Base-by-base conservation (phyloP, 2,888 invertebrate genomes). In the Salpingus planirostris region DNA sequence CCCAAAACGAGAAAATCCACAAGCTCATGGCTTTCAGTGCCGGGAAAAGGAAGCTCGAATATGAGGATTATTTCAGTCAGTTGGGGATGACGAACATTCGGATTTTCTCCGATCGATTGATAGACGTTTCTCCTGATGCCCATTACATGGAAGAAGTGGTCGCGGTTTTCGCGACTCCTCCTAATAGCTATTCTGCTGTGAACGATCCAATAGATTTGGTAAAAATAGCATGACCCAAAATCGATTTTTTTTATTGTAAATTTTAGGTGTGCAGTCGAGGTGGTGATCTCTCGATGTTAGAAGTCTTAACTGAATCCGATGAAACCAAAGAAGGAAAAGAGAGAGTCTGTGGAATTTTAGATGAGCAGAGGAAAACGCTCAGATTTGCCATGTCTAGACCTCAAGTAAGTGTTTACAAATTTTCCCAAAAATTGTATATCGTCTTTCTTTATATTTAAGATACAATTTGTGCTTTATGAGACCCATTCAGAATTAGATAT, bases 161-260 rank as follows among this genome's bases (percentile, higher is more conserved):
- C 1, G 74, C 76, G 0, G 69, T 80, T 2, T 68, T 78, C 44
- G 87, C 84, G 1, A 80, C 82, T 1, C 87, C 88, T 0, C 83
- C 85, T 0, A 86, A 84, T 55, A 85, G 85, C 0, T 86, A 83
- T 54, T 83, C 84, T 0, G 83, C 84, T 0, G 78, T 87, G 13
- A 71, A 71, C 0, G 85, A 87, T 56, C 82, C 86, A 0, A 84
- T 87, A 3, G 86, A 87, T 51, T 64, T 87, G 49, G 84, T 63
- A 55, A 46, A 34, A n/a, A n/a, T n/a, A n/a, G n/a, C n/a, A n/a
- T n/a, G n/a, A n/a, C n/a, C n/a, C n/a, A n/a, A n/a, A n/a, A n/a
- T n/a, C n/a, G n/a, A n/a, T n/a, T n/a, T n/a, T n/a, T 18, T 18
- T 18, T 18, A 18, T 18, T 18, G 6, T 18, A n/a, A n/a, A n/a